Evolutionary conservation across 2,113 vertebrate species (phyloP), one percentile per base, ranked within the genome.

Genomic region (Corythornis cristatus): DNA sequence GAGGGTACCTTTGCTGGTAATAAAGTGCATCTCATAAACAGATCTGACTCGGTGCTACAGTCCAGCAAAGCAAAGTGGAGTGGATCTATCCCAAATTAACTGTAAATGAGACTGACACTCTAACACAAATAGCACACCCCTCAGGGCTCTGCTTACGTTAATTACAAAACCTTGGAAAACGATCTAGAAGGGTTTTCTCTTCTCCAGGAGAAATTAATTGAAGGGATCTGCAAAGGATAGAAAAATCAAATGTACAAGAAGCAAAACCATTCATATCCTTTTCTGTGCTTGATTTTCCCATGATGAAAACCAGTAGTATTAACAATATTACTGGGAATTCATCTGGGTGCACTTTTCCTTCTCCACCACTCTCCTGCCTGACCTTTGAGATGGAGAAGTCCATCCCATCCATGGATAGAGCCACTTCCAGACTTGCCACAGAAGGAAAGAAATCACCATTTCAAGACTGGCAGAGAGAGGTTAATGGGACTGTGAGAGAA

Each of bases 401-500:
- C 15, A 9, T 58, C 43, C 54, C 11, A 1, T 9, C n/a, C 33
- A 6, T 6, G n/a, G 58, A n/a, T 57, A n/a, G 25, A 12, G 23
- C 35, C 5, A 15, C 18, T 57, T 31, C n/a, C 79, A 77, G 62
- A 33, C 15, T 37, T 76, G n/a, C 0, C 1, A 16, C 3, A 2
- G 42, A 18, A 57, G 9, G 8, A 15, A 29, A 62, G 51, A 50
- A 56, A 62, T 50, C n/a, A 46, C 18, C 8, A 1, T 33, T 51
- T 40, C 9, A 6, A 25, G 57, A n/a, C 12, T 1, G 0, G 19
- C 1, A 2, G 19, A 12, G 48, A 12, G 48, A 90, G 21, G 33
- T 1, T 3, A 83, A 42, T 0, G 0, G 7, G 26, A 23, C 9
- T 61, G 6, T 3, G 3, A 57, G 3, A 62, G 22, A 2, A 1